Evolutionary conservation across 2,113 vertebrate species (phyloP).

Genomic region (Nanorana parkeri): DNA sequence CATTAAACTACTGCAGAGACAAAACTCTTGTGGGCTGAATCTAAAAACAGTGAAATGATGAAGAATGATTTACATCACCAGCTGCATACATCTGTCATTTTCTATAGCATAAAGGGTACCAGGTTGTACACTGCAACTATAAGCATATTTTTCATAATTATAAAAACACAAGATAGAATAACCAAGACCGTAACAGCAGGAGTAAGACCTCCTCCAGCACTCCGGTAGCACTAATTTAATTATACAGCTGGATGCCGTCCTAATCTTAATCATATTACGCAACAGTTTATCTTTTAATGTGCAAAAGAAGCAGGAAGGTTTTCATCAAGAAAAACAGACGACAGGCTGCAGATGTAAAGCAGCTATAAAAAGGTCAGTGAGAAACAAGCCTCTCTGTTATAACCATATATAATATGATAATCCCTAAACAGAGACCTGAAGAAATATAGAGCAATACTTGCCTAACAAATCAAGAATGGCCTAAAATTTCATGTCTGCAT

Average conservation of each 20-base stretch:
- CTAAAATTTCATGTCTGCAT: too few species aligned
- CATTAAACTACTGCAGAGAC: too few species aligned
- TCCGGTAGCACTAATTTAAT: conserved; percentile 31
- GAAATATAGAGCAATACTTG: too few species aligned
- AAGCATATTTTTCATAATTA: background rate
- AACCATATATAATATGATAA: background rate
- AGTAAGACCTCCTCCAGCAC: background rate
- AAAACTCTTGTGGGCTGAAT: too few species aligned
- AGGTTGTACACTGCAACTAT: background rate
- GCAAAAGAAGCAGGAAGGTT: conserved; percentile 22
- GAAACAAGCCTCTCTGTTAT: background rate
- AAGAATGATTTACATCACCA: background rate
- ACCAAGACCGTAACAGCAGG: conserved; percentile 17
- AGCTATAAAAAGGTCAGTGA: background rate
- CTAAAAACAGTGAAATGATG: background rate
- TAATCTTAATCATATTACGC: conserved; percentile 38
- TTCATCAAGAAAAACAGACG: conserved; percentile 19
- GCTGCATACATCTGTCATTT: background rate
- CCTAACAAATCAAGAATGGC: too few species aligned
- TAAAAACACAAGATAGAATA: background rate
- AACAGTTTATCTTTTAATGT: conserved; percentile 33
- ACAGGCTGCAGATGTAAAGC: background rate
- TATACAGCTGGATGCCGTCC: conserved; percentile 38
- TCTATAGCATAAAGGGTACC: background rate
- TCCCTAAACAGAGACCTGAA: too few species aligned